Evolutionary conservation across 2,113 vertebrate species (phyloP), one percentile per base, ranked within the genome.

Genomic region (Epinephelus fuscoguttatus): DNA sequence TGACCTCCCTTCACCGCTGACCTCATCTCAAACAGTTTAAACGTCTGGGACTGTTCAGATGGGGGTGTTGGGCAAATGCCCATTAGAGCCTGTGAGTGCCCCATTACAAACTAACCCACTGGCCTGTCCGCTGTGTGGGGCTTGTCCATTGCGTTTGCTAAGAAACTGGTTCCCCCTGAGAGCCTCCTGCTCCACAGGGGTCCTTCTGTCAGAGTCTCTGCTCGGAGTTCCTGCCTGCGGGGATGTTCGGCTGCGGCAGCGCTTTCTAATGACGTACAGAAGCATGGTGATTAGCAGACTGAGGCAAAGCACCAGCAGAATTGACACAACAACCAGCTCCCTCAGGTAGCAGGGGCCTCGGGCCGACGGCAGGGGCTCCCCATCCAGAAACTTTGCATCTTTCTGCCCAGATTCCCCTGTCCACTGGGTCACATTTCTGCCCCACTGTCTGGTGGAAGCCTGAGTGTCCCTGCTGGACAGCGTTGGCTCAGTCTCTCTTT

Each of bases 31-130:
- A 52, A 0, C 55, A 27, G 42, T 45, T 45, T 45, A 45, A 45
- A 45, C 12, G 42, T 37, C 33, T 37, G 33, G 1, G 17, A 27
- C 25, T 21, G 42, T 45, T 94, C 88, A 95, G 81, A 95, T 94
- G 11, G 95, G 94, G 4, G 86, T 94, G 92, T 95, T 95, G 30
- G 94, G 94, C 14, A 95, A 88, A 85, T 95, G 93, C 0, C 94
- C 94, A 14, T 93, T 95, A 8, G 93, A 93, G 18, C 81, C 89
- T 15, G 78, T 88, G 3, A 84, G 69, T 0, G 83, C 60, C 19
- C 90, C 85, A 0, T 94, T 94, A 80, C 88, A 87, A 4, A 81
- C 79, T 1, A 77, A 37, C 3, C 84, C 87, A 4, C 81, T 82
- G 23, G 53, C 69, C 21, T 91, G 88, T 37, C 81, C 75, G 2